These are phyloP conservation scores for Leptopilina clavipes DNA, from an alignment of 1,140 invertebrate species.

Conservation along the genomic window DNA sequence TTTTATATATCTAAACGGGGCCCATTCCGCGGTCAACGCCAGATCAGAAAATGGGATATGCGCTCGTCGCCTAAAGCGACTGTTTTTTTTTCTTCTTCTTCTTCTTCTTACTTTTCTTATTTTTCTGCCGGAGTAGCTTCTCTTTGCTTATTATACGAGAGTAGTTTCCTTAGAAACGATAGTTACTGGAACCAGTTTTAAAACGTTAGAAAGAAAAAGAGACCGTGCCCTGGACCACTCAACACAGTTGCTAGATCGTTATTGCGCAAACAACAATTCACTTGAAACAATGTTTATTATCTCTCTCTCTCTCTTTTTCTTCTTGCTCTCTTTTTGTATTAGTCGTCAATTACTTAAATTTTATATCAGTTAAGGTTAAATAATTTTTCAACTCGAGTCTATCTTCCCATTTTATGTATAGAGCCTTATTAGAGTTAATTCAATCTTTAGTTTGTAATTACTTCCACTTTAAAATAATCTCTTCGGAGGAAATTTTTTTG, in stretches of 20 bases:
- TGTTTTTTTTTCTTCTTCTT: neutral
- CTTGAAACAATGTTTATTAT: constrained; percentile 39
- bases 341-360: constrained; percentile 6
- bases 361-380: neutral
- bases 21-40: constrained; percentile 8
- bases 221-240: constrained; percentile 41
- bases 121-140: neutral
- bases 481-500: too few relatives aligned
- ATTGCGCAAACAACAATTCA: constrained; percentile 54
- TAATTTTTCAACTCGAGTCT: neutral
- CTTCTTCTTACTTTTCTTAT: too few relatives aligned
- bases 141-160: constrained; percentile 17
- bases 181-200: constrained; percentile 50
- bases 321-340: neutral
- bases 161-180: neutral
- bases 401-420: too few relatives aligned
- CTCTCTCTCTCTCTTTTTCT: neutral
- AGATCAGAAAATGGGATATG: constrained; percentile 10
- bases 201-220: constrained; percentile 53
- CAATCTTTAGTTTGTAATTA: too few relatives aligned
- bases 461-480: too few relatives aligned
- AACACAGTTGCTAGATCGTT: constrained; percentile 48
- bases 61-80: neutral
- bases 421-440: too few relatives aligned
- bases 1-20: neutral